phyloP scores from a whole-genome alignment of 2,888 invertebrate species.

The Bembecia ichneumoniformis region DNA sequence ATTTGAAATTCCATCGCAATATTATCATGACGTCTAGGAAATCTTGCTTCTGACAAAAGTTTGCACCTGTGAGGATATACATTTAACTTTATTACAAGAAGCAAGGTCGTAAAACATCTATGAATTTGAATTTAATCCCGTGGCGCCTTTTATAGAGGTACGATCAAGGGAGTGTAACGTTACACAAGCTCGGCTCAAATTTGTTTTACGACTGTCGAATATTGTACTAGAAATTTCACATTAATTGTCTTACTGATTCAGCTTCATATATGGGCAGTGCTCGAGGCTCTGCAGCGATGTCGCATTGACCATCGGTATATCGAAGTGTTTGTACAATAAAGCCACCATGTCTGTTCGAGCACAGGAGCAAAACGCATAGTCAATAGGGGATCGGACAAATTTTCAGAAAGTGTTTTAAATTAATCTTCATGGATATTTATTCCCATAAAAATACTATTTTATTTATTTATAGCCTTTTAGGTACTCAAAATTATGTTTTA shows the following conservation, averaged over 20 bases:
- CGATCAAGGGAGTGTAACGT: slow-evolving; percentile 9
- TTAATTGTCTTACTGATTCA: slow-evolving; percentile 3
- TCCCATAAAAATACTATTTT: too few species aligned
- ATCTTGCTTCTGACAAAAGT: slow-evolving; percentile 7
- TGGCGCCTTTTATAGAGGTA: slow-evolving; percentile 11
- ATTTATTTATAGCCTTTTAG: too few species aligned
- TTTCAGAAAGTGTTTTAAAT: too few species aligned
- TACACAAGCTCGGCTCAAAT: slow-evolving; percentile 1
- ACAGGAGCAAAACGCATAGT: too few species aligned
- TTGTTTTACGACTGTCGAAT: neutral
- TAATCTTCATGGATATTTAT: too few species aligned
- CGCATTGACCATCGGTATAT: too few species aligned
- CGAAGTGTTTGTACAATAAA: too few species aligned
- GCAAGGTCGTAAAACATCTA: slow-evolving; percentile 16
- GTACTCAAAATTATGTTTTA: too few species aligned
- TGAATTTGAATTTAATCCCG: slow-evolving; percentile 16
- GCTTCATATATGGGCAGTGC: too few species aligned
- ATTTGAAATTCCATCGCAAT: slow-evolving; percentile 11
- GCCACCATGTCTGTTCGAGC: too few species aligned
- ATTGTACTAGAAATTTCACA: neutral
- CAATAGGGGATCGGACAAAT: too few species aligned
- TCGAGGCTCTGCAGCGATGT: too few species aligned
- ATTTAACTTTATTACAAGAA: slow-evolving; percentile 14
- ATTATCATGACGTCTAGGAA: slow-evolving; percentile 5
- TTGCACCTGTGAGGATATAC: slow-evolving; percentile 8